These are phyloP conservation scores for Drosophila equinoxialis DNA, from an alignment of 1,140 invertebrate species.

Conservation along the genomic window DNA sequence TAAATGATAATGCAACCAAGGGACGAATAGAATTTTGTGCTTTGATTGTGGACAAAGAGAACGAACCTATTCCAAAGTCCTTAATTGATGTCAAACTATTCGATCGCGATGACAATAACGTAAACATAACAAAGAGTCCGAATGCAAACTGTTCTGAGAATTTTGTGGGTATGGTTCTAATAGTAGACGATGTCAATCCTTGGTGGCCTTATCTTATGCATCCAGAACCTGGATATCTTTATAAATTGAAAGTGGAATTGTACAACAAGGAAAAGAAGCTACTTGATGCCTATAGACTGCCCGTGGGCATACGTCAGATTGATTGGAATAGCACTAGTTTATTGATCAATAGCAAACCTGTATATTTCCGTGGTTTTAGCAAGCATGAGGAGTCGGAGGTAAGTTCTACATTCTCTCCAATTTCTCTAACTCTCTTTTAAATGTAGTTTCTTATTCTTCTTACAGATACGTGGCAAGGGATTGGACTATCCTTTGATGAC, in stretches of 20 bases:
- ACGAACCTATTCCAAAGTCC: too few species aligned
- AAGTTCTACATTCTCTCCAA: slow-evolving; percentile 57
- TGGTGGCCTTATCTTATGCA: slow-evolving; percentile 98
- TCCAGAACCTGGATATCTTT: slow-evolving; percentile 90
- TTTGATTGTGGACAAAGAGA: slow-evolving; percentile 18
- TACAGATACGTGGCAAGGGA: slow-evolving; percentile 93
- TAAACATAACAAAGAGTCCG: slow-evolving; percentile 31
- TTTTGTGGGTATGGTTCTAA: slow-evolving; percentile 83
- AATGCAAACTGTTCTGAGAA: not conserved
- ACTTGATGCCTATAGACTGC: slow-evolving; percentile 91
- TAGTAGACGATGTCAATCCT: slow-evolving; percentile 88
- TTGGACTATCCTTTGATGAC: slow-evolving; percentile 93
- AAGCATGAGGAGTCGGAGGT: slow-evolving; percentile 97
- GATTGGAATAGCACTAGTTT: slow-evolving; percentile 90
- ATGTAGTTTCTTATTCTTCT: slow-evolving; percentile 31
- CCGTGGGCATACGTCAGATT: slow-evolving; percentile 93
- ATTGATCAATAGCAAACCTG: slow-evolving; percentile 91
- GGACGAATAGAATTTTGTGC: slow-evolving; percentile 73
- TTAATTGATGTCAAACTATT: slow-evolving; percentile 36
- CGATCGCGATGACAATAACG: slow-evolving; percentile 43
- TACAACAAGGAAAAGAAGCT: slow-evolving; percentile 65
- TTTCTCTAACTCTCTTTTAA: not conserved
- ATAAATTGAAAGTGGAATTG: slow-evolving; percentile 85
- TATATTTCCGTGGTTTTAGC: slow-evolving; percentile 96
- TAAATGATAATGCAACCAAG: slow-evolving; percentile 14